phyloP scores from a whole-genome alignment of 2,113 vertebrate species.

The Semicossyphus pulcher region DNA sequence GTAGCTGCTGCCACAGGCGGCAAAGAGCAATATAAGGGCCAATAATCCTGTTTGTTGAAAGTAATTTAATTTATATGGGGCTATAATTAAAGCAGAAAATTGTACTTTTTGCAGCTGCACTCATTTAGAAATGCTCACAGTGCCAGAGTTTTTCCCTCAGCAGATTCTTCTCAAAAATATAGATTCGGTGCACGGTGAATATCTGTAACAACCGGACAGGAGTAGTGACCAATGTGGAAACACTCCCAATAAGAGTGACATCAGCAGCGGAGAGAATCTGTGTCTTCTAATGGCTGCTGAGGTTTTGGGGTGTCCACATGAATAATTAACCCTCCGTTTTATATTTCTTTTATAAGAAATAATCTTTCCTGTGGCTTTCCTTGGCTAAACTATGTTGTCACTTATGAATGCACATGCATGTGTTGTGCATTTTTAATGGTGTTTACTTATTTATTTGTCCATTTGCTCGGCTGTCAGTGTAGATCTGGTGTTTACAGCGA shows the following conservation, averaged over 20 bases:
- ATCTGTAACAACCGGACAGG: constrained; percentile 43
- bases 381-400: constrained; percentile 50
- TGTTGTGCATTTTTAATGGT: constrained; percentile 60
- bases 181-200: constrained; percentile 15
- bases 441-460: constrained; percentile 77
- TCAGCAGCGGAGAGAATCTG: not conserved
- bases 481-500: constrained; percentile 8
- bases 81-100: constrained; percentile 27
- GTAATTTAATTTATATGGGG: not conserved
- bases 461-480: constrained; percentile 58
- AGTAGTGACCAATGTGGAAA: constrained; percentile 17
- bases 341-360: constrained; percentile 69
- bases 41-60: not conserved
- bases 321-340: constrained; percentile 63
- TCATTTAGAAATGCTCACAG: constrained; percentile 35
- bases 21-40: not conserved
- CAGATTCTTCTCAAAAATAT: constrained; percentile 14
- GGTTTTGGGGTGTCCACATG: not conserved
- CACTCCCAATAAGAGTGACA: constrained; percentile 6
- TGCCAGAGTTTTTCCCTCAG: constrained; percentile 13
- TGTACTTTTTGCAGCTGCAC: constrained; percentile 24
- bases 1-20: not conserved
- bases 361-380: constrained; percentile 54
- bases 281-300: constrained; percentile 28
- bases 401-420: constrained; percentile 70